Evolutionary conservation across 2,888 invertebrate species (phyloP).

Genomic region (Andrena chrysosceles): DNA sequence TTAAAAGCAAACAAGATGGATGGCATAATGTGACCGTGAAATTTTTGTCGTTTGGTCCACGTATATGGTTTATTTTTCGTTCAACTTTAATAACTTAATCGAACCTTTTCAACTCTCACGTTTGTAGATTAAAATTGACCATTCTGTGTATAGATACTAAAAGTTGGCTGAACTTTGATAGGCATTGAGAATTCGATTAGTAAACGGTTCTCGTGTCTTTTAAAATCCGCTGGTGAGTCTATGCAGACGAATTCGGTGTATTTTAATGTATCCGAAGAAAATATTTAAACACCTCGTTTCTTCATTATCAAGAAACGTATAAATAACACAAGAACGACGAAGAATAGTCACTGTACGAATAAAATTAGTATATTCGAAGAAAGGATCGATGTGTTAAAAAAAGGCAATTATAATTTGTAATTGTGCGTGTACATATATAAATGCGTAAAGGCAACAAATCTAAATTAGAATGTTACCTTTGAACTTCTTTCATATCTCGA

Average conservation of each 20-base stretch:
- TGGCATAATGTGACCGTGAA: no score
- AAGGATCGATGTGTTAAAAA: not conserved
- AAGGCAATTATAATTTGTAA: not conserved
- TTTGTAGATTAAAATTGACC: not conserved
- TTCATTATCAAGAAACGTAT: not conserved
- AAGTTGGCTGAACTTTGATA: not conserved
- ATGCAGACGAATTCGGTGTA: not conserved
- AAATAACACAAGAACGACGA: not conserved
- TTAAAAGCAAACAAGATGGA: no score
- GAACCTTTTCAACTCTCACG: not conserved
- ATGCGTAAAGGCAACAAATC: not conserved
- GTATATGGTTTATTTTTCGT: no score
- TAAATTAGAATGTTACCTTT: constrained; percentile 4
- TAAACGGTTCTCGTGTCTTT: not conserved
- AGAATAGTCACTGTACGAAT: constrained; percentile 2
- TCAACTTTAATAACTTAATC: not conserved
- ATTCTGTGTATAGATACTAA: not conserved
- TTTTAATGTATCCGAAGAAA: no score
- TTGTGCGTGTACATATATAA: not conserved
- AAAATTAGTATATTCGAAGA: not conserved
- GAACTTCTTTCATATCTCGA: not conserved
- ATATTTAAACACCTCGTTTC: not conserved
- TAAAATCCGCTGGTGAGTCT: not conserved
- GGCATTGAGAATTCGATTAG: not conserved
- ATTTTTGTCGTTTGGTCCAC: no score